Conservation (phyloP, 1,140 invertebrate species). For the Sinonovacula constricta region DNA sequence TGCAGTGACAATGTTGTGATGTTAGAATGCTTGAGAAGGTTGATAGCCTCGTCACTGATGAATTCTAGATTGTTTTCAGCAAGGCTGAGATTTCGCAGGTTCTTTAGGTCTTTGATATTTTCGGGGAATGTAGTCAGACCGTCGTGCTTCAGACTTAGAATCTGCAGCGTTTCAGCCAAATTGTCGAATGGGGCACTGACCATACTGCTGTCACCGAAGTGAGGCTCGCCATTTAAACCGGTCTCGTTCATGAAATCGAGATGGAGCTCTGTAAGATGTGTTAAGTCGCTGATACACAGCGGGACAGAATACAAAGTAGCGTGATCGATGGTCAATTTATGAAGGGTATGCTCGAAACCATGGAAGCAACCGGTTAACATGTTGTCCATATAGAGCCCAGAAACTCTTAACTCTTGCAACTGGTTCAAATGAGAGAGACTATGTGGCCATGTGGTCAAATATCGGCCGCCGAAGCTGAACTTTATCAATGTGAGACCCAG, state of each 20-base stretch:
- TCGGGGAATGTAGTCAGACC: slow-evolving; percentile 45
- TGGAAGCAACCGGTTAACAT: slow-evolving; percentile 30
- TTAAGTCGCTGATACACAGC: slow-evolving; percentile 12
- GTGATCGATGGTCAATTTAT: slow-evolving; percentile 23
- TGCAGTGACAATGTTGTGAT: slow-evolving; percentile 23
- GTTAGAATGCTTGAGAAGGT: slow-evolving; percentile 21
- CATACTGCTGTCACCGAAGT: slow-evolving; percentile 31
- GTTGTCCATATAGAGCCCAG: slow-evolving; percentile 12
- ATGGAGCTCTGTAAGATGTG: slow-evolving; percentile 19
- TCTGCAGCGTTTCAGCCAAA: slow-evolving; percentile 15
- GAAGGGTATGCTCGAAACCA: slow-evolving; percentile 40
- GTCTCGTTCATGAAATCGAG: slow-evolving; percentile 11
- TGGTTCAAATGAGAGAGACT: slow-evolving; percentile 25
- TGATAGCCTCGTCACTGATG: slow-evolving; percentile 45
- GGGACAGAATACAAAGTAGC: slow-evolving; percentile 17
- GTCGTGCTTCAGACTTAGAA: slow-evolving; percentile 36
- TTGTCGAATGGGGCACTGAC: slow-evolving; percentile 15
- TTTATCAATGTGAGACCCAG: slow-evolving; percentile 15
- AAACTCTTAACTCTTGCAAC: slow-evolving; percentile 19
- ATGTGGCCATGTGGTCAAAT: slow-evolving; percentile 23
- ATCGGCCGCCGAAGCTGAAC: slow-evolving; percentile 22
- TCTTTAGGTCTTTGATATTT: slow-evolving; percentile 18
- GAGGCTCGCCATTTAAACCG: neutral
- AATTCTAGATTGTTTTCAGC: slow-evolving; percentile 46
- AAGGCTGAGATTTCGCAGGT: slow-evolving; percentile 8